Conservation (phyloP, 2,888 invertebrate genomes). For the Cacoxenus indagator region DNA sequence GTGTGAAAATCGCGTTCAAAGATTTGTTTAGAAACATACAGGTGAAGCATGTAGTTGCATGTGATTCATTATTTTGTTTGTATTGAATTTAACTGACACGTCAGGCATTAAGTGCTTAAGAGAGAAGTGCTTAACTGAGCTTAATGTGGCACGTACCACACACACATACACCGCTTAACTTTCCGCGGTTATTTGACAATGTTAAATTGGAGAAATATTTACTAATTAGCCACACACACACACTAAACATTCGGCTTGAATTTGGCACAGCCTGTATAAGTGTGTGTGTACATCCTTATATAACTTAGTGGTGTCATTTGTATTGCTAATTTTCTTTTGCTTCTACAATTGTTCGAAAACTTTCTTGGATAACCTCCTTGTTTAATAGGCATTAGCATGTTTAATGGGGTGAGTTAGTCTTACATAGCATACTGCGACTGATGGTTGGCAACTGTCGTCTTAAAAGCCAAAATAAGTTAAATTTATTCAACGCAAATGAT, state of each 20-base stretch:
- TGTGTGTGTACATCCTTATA: background rate
- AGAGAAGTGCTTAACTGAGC: background rate
- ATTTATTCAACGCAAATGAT: conserved; percentile 40
- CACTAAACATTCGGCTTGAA: conserved; percentile 9
- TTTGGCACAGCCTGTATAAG: background rate
- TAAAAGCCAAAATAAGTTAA: conserved; percentile 35
- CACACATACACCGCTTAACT: background rate
- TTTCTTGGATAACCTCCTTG: conserved; percentile 42
- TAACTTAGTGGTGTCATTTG: background rate
- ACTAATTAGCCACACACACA: conserved; percentile 59
- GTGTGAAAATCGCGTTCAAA: too few species aligned
- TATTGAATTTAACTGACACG: conserved; percentile 8
- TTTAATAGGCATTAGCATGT: conserved; percentile 59
- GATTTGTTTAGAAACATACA: too few species aligned
- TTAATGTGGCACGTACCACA: background rate
- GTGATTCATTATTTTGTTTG: background rate
- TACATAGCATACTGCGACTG: background rate
- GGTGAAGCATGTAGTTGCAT: background rate
- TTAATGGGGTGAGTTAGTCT: conserved; percentile 28
- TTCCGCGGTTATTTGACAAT: conserved; percentile 32
- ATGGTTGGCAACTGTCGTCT: conserved; percentile 25
- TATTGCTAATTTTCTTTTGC: background rate
- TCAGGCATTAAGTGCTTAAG: background rate
- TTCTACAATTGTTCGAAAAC: background rate
- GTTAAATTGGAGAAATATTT: conserved; percentile 62